Conservation (phyloP, 35 echinoderm and acorn worm species). For the Patiria miniata region DNA sequence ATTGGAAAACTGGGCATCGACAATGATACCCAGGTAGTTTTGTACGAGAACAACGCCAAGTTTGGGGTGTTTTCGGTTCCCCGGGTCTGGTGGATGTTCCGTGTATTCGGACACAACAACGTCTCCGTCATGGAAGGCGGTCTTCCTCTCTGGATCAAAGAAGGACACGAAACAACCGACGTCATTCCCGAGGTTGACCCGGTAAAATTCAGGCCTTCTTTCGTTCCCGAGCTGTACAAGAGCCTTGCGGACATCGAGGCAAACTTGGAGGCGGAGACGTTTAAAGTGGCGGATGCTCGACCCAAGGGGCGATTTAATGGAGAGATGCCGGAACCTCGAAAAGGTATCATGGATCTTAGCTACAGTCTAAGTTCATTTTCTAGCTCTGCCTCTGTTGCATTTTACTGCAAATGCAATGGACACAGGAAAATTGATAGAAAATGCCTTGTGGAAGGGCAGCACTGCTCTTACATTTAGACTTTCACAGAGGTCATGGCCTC, state of each 20-base stretch:
- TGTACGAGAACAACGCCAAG: conserved; percentile 80
- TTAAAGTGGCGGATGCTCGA: conserved; percentile 94
- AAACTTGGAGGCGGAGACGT: conserved; percentile 66
- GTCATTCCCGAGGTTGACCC: conserved; percentile 55
- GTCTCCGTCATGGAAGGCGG: conserved; percentile 88
- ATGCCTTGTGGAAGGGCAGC: too few relatives aligned
- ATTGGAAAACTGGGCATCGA: conserved; percentile 68
- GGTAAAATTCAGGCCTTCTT: conserved; percentile 55
- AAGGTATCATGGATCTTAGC: conserved; percentile 72
- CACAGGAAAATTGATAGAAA: too few relatives aligned
- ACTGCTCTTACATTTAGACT: too few relatives aligned
- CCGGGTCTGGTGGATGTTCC: conserved; percentile 92
- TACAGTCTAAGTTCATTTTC: background rate
- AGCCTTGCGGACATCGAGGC: conserved; percentile 75
- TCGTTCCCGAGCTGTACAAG: conserved; percentile 60
- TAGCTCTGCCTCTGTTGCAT: too few relatives aligned
- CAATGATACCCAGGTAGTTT: conserved; percentile 85
- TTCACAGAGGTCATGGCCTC: too few relatives aligned
- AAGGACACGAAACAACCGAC: conserved; percentile 59
- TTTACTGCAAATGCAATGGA: too few relatives aligned
- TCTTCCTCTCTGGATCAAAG: conserved; percentile 64
- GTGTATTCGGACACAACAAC: conserved; percentile 73
- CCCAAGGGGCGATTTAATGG: conserved; percentile 58
- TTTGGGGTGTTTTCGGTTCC: conserved; percentile 77
- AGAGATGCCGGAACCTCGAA: conserved; percentile 66